Percentiles rank a stretch among this genome's conserved stretches.
Conservation (phyloP, 2,113 vertebrate species). For the Notarius lentiginosus region DNA sequence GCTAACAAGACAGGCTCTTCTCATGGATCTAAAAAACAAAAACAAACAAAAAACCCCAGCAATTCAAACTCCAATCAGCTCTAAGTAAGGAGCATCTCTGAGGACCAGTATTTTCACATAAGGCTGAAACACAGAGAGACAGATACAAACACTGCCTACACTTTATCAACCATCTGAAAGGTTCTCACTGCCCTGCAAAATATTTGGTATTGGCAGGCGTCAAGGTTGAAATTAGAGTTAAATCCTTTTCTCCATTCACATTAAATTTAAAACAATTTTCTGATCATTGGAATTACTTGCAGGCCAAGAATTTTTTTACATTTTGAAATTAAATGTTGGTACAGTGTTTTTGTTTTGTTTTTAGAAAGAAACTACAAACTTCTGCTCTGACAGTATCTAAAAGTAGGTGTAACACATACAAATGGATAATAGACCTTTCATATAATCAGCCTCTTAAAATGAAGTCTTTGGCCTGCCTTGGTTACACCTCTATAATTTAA, state of each 20-base stretch:
- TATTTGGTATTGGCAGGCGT: not conserved
- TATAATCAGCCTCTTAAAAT: not conserved
- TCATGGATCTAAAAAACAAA: not conserved
- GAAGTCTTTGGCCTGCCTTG: not conserved
- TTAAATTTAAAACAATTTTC: not conserved
- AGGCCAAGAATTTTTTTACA: not conserved
- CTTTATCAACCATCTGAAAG: not conserved
- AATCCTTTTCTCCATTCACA: not conserved
- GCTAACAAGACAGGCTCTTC: constrained; percentile 41
- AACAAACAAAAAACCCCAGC: not conserved
- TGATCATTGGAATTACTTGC: not conserved
- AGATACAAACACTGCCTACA: not conserved
- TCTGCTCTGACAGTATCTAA: not conserved
- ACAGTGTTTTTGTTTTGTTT: not conserved
- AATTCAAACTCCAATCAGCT: constrained; percentile 3
- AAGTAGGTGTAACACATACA: not conserved
- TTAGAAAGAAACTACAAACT: not conserved
- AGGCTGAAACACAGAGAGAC: constrained; percentile 5
- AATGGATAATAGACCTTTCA: not conserved
- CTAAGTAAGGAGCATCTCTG: constrained; percentile 27
- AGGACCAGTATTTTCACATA: not conserved
- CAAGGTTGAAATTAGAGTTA: not conserved
- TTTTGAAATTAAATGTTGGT: not conserved
- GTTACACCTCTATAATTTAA: not conserved
- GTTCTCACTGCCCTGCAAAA: not conserved